A percentile compares a stretch with the other conserved stretches of the same genome.
Evolutionary conservation across 1,140 invertebrate species (phyloP).

Genomic region (Coenobita brevimanus): DNA sequence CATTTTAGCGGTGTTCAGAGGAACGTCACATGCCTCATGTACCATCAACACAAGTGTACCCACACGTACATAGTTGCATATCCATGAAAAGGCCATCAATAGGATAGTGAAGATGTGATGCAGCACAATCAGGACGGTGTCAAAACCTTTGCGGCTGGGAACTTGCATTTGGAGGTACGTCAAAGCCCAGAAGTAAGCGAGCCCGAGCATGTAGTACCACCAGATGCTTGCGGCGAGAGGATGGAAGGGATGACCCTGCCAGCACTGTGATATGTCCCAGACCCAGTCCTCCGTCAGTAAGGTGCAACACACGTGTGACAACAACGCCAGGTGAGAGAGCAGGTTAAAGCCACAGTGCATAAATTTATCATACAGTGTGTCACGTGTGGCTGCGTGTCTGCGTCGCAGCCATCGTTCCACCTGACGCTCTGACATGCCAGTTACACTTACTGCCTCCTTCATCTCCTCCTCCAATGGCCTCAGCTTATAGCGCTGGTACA

Average conservation of each 20-base stretch:
- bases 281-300: constrained; percentile 40
- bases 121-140: neutral
- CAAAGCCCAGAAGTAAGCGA: constrained; percentile 95
- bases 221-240: constrained; percentile 72
- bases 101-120: constrained; percentile 53
- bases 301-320: constrained; percentile 20
- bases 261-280: constrained; percentile 55
- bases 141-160: constrained; percentile 12
- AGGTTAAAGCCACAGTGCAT: constrained; percentile 79
- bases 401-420: constrained; percentile 55
- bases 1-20: constrained; percentile 76
- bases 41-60: constrained; percentile 92
- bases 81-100: constrained; percentile 42
- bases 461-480: constrained; percentile 8
- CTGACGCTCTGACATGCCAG: constrained; percentile 27
- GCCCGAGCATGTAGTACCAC: constrained; percentile 98
- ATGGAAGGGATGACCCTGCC: constrained; percentile 46
- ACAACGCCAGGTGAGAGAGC: constrained; percentile 81
- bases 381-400: neutral
- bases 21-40: constrained; percentile 96
- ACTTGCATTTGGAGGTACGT: constrained; percentile 88
- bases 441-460: neutral
- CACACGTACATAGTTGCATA: constrained; percentile 92
- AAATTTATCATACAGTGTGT: constrained; percentile 8
- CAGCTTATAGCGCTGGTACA: constrained; percentile 1